A percentile compares a stretch with the other conserved stretches of the same genome.
These are phyloP conservation scores for Lophius piscatorius DNA, from an alignment of 2,113 vertebrate genomes.

Conservation along the genomic window DNA sequence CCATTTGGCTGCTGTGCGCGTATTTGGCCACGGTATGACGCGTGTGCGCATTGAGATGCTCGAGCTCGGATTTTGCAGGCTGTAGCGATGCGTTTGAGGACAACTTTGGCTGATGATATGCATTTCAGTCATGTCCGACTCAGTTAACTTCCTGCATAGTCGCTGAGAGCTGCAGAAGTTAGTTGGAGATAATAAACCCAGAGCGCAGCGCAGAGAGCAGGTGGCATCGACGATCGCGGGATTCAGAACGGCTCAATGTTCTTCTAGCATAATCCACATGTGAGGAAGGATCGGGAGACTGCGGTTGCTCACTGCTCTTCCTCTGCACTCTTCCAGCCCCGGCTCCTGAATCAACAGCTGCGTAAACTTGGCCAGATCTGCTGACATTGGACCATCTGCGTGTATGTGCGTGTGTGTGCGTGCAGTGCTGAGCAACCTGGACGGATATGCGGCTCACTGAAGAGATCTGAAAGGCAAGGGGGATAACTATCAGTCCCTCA, in stretches of 20 bases:
- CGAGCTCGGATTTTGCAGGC: not conserved
- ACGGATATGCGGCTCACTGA: conserved; percentile 58
- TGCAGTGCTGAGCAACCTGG: conserved; percentile 23
- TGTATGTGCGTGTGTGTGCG: not conserved
- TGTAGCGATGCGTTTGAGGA: conserved; percentile 26
- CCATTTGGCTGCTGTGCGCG: conserved; percentile 32
- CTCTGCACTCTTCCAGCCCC: conserved; percentile 19
- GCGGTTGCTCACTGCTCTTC: conserved; percentile 29
- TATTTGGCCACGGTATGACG: conserved; percentile 47
- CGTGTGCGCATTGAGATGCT: conserved; percentile 33
- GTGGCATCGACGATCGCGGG: conserved; percentile 13
- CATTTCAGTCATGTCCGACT: conserved; percentile 38
- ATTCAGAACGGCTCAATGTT: conserved; percentile 42
- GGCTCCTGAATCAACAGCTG: conserved; percentile 43
- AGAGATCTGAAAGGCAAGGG: conserved; percentile 58
- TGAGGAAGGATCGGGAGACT: conserved; percentile 23
- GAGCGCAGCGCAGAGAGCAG: conserved; percentile 15
- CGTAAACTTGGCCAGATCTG: conserved; percentile 64
- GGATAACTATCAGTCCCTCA: conserved; percentile 64
- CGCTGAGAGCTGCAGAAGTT: conserved; percentile 52
- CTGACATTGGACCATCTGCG: conserved; percentile 44
- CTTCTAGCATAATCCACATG: conserved; percentile 36
- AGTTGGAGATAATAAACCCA: conserved; percentile 28
- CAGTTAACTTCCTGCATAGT: conserved; percentile 33
- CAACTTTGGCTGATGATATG: conserved; percentile 49